A percentile compares a stretch with the other conserved stretches of the same genome.
phyloP scores from a whole-genome alignment of 2,113 vertebrate genomes.

The Hippoglossus stenolepis region DNA sequence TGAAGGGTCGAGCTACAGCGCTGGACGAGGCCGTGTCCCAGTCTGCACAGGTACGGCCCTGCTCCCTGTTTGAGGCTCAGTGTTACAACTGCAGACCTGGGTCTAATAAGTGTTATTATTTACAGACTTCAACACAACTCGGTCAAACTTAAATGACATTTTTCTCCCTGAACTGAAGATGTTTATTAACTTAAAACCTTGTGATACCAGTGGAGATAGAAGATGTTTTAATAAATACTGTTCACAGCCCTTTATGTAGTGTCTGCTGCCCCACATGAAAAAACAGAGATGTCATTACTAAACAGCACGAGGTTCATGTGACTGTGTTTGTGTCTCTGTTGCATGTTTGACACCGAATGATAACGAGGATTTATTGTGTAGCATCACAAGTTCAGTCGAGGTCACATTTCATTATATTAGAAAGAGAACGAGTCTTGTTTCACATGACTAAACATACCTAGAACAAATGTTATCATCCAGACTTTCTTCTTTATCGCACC shows the following conservation, averaged over 20 bases:
- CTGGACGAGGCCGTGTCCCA: conserved; percentile 95
- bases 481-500: not conserved
- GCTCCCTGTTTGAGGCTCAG: too few species aligned
- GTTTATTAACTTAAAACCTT: not conserved
- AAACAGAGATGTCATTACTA: conserved; percentile 8
- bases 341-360: not conserved
- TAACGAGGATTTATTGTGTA: not conserved
- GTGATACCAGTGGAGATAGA: not conserved
- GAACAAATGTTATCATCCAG: too few species aligned
- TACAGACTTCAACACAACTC: too few species aligned
- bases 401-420: not conserved
- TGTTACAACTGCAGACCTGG: conserved; percentile 5
- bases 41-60: conserved; percentile 89
- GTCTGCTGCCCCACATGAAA: conserved; percentile 31
- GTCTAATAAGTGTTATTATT: not conserved
- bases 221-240: not conserved
- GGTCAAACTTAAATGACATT: not conserved
- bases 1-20: conserved; percentile 88
- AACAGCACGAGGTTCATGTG: conserved; percentile 43
- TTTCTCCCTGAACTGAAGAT: too few species aligned
- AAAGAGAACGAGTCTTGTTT: not conserved
- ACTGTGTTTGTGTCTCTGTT: conserved; percentile 16
- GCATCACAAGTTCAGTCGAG: not conserved
- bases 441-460: too few species aligned
- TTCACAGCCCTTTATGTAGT: not conserved